phyloP scores from a whole-genome alignment of 2,888 invertebrate genomes.

The Coelopa pilipes region DNA sequence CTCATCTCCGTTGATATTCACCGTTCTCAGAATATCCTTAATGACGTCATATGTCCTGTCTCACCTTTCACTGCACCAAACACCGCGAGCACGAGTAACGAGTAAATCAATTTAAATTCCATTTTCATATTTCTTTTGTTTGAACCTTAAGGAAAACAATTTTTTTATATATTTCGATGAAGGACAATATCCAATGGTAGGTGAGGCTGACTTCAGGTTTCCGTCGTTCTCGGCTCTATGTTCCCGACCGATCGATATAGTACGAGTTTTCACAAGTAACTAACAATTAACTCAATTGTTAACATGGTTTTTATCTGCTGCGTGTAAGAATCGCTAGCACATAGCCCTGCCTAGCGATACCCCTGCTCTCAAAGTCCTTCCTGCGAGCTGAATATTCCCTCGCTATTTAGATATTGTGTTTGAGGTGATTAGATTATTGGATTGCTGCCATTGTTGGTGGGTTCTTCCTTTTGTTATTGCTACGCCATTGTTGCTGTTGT shows the following conservation, averaged over 20 bases:
- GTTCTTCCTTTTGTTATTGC: no score
- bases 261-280: constrained; percentile 52
- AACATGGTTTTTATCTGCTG: constrained; percentile 54
- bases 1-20: no score
- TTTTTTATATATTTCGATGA: no score
- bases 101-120: neutral
- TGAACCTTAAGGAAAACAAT: no score
- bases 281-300: constrained; percentile 58
- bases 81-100: neutral
- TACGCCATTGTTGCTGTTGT: no score
- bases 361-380: neutral
- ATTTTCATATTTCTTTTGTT: neutral
- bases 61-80: constrained; percentile 1
- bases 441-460: no score
- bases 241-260: constrained; percentile 38
- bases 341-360: no score
- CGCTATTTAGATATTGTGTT: constrained; percentile 1
- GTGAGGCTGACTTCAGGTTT: no score
- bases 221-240: no score
- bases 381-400: neutral
- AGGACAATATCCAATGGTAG: no score
- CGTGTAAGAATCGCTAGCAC: no score
- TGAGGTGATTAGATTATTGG: neutral
- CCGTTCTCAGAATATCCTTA: neutral
- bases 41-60: neutral